Conservation (phyloP, 2,113 vertebrate genomes). For the Cettia cetti region DNA sequence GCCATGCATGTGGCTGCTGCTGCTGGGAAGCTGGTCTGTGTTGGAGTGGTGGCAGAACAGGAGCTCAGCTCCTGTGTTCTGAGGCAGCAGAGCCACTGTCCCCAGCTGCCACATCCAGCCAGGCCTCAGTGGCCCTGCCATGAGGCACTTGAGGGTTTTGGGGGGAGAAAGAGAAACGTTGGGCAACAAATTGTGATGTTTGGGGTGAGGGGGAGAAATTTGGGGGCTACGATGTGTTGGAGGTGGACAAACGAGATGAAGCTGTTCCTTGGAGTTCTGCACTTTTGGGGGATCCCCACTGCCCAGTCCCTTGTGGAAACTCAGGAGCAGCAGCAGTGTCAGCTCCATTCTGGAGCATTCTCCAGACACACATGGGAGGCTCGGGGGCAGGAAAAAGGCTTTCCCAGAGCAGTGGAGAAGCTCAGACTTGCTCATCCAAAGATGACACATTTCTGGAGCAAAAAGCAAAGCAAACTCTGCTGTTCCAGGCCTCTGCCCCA, state of each 20-base stretch:
- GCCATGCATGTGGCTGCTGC: background rate
- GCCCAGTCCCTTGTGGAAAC: background rate
- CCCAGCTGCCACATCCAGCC: too few relatives aligned
- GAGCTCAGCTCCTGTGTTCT: background rate
- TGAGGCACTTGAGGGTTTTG: background rate
- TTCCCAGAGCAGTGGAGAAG: background rate
- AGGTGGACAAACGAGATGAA: background rate
- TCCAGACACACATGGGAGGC: fast-evolving
- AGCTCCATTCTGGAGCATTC: fast-evolving
- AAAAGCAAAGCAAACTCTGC: background rate
- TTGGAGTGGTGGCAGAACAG: fast-evolving
- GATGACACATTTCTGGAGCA: background rate
- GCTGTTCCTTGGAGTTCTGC: background rate
- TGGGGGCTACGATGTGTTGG: fast-evolving
- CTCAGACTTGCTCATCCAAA: background rate
- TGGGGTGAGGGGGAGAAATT: background rate
- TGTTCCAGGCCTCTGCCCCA: background rate
- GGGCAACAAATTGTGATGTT: background rate
- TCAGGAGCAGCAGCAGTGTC: background rate
- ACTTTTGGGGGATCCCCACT: too few relatives aligned
- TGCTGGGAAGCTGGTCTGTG: fast-evolving
- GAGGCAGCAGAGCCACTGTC: fast-evolving
- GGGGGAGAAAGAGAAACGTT: background rate
- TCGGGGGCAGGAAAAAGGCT: background rate
- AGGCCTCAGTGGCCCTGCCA: fast-evolving